Evolutionary conservation across 35 echinoderm and acorn worm genomes (phyloP).

Genomic region (Chiridota heheva): DNA sequence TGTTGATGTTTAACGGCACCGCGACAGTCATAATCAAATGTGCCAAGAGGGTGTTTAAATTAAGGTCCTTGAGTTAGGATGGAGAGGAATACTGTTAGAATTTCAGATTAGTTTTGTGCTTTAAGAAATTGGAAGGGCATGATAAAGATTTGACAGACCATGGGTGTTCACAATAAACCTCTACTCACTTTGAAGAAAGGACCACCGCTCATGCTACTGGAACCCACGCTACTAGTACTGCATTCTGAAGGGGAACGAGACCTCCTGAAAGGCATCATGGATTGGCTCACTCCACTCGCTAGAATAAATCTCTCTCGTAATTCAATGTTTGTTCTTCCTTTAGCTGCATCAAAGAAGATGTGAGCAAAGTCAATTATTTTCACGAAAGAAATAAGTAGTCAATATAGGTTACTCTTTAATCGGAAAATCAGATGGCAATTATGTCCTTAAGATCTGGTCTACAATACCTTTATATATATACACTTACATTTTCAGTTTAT

Average conservation of each 20-base stretch:
- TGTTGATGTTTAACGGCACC: too few species aligned
- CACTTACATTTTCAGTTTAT: too few species aligned
- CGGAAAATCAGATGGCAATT: neutral
- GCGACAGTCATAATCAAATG: too few species aligned
- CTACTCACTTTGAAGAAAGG: constrained; percentile 84
- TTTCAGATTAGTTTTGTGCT: neutral
- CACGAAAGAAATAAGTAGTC: neutral
- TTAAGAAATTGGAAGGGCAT: neutral
- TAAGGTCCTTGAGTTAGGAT: too few species aligned
- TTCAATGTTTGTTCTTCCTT: constrained; percentile 96
- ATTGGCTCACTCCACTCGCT: constrained; percentile 83
- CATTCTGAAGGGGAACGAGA: constrained; percentile 85
- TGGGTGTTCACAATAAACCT: neutral
- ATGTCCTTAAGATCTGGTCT: too few species aligned
- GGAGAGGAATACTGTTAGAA: neutral
- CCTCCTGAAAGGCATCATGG: constrained; percentile 75
- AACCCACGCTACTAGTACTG: constrained; percentile 80
- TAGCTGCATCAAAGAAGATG: constrained; percentile 43
- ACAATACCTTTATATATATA: too few species aligned
- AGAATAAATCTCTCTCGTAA: constrained; percentile 95
- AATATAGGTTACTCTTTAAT: neutral
- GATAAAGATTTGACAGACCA: neutral
- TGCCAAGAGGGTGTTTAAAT: neutral
- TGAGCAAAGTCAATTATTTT: neutral
- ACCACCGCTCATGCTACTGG: constrained; percentile 60